These are phyloP conservation scores for Gortyna flavago DNA, from an alignment of 2,888 invertebrate species.

Conservation along the genomic window DNA sequence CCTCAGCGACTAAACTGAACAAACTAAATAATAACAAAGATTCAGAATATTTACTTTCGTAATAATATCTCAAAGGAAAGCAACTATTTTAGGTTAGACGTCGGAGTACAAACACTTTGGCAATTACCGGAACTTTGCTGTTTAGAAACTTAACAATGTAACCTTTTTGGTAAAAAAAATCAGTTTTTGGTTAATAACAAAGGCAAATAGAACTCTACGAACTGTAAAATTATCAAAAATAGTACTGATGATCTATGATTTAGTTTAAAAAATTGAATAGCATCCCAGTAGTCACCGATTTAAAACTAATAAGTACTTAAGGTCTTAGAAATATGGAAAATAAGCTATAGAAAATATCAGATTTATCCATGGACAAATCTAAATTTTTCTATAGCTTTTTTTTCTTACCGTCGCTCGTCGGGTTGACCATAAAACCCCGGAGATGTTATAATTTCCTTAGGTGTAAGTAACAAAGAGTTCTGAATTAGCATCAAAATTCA, in stretches of 20 bases:
- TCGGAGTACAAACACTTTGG: slow-evolving; percentile 46
- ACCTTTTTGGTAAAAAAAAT: slow-evolving; percentile 10
- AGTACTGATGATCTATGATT: not conserved
- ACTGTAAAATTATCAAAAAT: not conserved
- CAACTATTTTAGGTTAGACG: slow-evolving; percentile 11
- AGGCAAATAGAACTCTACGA: no score
- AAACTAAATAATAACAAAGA: slow-evolving; percentile 59
- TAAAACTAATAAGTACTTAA: not conserved
- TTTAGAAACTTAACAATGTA: slow-evolving; percentile 31
- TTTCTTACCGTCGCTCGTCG: not conserved
- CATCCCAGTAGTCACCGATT: not conserved
- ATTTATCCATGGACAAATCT: no score
- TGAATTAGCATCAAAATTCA: slow-evolving; percentile 34
- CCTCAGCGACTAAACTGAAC: slow-evolving; percentile 59
- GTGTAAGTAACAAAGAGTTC: not conserved
- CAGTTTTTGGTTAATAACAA: not conserved
- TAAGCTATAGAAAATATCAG: not conserved
- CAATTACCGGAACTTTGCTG: no score
- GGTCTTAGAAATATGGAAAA: not conserved
- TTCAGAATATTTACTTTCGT: slow-evolving; percentile 45
- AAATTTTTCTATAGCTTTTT: no score
- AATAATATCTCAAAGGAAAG: slow-evolving; percentile 38
- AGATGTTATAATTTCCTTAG: slow-evolving; percentile 19
- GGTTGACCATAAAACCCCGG: not conserved
- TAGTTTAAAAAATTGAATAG: not conserved